Base-by-base conservation (phyloP, 2,888 invertebrate species). In the Melinaea menophilus region DNA sequence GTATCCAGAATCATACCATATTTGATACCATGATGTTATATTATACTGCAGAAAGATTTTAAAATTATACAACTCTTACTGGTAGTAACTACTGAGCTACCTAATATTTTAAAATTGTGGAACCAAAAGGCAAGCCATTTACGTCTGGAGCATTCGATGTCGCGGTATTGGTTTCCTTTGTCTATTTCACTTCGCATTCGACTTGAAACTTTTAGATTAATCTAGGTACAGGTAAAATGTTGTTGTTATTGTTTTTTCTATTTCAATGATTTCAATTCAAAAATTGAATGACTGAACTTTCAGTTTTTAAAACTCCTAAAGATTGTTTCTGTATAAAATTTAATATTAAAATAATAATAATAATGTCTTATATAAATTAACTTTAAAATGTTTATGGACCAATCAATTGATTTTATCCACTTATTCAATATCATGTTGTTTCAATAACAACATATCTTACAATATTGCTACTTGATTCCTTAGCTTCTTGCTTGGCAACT, bases 101-200 rank as follows among this genome's bases (percentile, higher is more conserved):
- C 41, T 22, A 51, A 51, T 51, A 51, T 51, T 51, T 31, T 31
- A 51, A 31, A 31, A 51, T 31, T 31, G 51, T 31, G 31, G 51
- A 12, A n/a, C 48, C 22, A 51, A 31, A 31, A 51, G 31, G 51
- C 31, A 31, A 11, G 7, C 11, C 22, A 51, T 51, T 51, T 51
- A 51, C 51, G 22, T 51, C 31, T 5, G 31, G 22, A 22, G 31
- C 51, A 51, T 13, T 48, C 48, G 48, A 48, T 48, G 22, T 22
- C 51, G 22, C 51, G 51, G 22, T 51, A 51, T 51, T 51, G 51
- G 51, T 7, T 51, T 11, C 51, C 22, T 51, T 51, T 51, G 51
- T 51, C 51, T 51, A 22, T 51, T 51, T 51, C 51, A 51, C 31
- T 31, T 51, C 11, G 51, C 31, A 51, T 9, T 51, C 31, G 51